Evolutionary conservation across 2,888 invertebrate species (phyloP), one percentile per base, ranked within the genome.

Genomic region (Elmis aenea): DNA sequence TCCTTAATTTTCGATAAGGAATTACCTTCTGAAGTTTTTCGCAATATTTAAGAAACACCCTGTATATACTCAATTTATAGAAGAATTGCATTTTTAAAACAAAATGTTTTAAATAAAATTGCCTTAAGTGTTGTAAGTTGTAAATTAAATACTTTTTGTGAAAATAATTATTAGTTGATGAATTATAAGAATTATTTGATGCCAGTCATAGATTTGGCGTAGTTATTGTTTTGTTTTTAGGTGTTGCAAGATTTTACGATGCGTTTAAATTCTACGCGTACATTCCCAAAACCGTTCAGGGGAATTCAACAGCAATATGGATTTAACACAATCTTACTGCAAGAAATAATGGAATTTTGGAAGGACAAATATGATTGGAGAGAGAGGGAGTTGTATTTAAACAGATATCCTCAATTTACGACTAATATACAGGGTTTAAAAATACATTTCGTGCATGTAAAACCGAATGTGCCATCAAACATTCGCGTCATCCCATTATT

Each of bases 261-360:
- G 13, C 69, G 83, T 5, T 66, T 85, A 1, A 64, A 73, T 1
- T 69, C 72, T 37, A 61, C 69, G 2, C 50, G 62, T 16, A 38
- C 53, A 1, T 50, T 64, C 5, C 52, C 57, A 1, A 60, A 61
- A 3, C 83, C 87, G 0, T 57, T 86, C 18, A 81, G 85, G 8
- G 75, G 74, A 33, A 66, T 71, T 0, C 77, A 74, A 3, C 91
- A 88, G 64, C 75, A 79, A 33, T 90, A 90, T 52, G 93, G 93
- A 3, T 81, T 91, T 61, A 84, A 88, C 55, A 69, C 81, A 0
- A 70, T 58, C 9, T 45, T 79, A 45, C 64, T 90, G 3, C 68
- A 74, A 6, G 72, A 74, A 46, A 70, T 91, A 5, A 62, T 86
- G 1, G 73, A 82, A 24, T 84, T 85, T 62, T 94, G 94, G 94